Evolutionary conservation across 2,113 vertebrate genomes (phyloP).

Genomic region (Callopanchax toddi): DNA sequence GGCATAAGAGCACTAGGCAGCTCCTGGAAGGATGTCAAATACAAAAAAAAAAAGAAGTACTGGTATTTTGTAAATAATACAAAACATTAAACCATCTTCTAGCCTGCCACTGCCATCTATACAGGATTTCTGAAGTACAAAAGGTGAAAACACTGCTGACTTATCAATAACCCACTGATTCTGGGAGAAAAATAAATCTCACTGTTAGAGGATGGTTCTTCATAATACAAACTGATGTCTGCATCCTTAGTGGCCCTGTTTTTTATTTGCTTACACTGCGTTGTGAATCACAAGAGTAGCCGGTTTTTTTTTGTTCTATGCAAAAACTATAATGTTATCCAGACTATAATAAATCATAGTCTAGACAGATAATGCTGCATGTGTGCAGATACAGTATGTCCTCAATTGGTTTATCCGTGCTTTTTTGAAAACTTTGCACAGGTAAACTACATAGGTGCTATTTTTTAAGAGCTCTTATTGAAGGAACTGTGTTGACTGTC

Average conservation of each 20-base stretch:
- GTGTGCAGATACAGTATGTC: slow-evolving; percentile 3
- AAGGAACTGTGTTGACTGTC: neutral
- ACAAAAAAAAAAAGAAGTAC: neutral
- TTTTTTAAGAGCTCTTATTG: neutral
- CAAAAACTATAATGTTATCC: slow-evolving; percentile 18
- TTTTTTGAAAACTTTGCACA: slow-evolving; percentile 5
- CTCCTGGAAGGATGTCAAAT: neutral
- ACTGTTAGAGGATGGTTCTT: neutral
- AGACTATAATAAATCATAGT: slow-evolving; percentile 16
- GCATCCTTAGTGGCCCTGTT: slow-evolving; percentile 3
- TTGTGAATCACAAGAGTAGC: slow-evolving; percentile 9
- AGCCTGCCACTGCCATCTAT: neutral
- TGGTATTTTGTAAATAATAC: neutral
- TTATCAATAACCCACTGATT: neutral
- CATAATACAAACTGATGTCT: neutral
- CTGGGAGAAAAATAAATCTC: no score
- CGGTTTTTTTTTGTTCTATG: slow-evolving; percentile 9
- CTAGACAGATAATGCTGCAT: slow-evolving; percentile 7
- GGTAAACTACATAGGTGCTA: neutral
- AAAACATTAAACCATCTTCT: neutral
- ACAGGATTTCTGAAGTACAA: neutral
- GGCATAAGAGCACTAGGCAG: neutral
- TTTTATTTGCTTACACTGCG: slow-evolving; percentile 14
- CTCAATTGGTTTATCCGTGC: neutral
- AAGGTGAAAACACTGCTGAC: neutral